phyloP scores from a whole-genome alignment of 2,888 invertebrate species.

The Watsonalla cultraria region DNA sequence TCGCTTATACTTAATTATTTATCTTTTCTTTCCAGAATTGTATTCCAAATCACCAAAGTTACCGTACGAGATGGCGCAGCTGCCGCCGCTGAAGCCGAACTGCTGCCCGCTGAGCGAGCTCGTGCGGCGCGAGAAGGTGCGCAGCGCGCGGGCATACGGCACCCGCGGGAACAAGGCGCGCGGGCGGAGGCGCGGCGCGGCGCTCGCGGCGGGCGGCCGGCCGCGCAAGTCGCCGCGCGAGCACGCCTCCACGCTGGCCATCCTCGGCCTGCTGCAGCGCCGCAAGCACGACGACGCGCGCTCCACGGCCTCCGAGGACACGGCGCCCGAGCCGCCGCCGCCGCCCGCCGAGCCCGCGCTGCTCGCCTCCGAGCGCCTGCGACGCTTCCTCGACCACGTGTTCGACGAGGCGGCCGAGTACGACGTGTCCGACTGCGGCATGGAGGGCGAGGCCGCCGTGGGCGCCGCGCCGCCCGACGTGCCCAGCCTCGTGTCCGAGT shows the following conservation, averaged over 20 bases:
- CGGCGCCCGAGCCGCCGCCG: conserved; percentile 50
- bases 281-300: conserved; percentile 69
- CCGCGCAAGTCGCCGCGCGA: conserved; percentile 92
- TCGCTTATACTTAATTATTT: background rate
- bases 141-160: conserved; percentile 59
- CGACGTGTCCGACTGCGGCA: conserved; percentile 67
- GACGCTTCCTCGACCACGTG: conserved; percentile 65
- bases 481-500: conserved; percentile 62
- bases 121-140: conserved; percentile 59
- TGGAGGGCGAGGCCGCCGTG: conserved; percentile 53
- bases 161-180: conserved; percentile 66
- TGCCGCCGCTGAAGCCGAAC: conserved; percentile 80
- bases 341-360: conserved; percentile 43
- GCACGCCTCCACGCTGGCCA: conserved; percentile 92
- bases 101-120: conserved; percentile 72
- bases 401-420: conserved; percentile 67
- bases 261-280: conserved; percentile 82
- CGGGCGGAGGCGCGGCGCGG: conserved; percentile 50
- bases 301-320: conserved; percentile 69
- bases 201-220: conserved; percentile 64
- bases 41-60: conserved; percentile 82
- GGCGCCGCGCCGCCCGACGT: conserved; percentile 62
- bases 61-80: conserved; percentile 86
- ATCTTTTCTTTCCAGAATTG: conserved; percentile 62
- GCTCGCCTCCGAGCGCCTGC: conserved; percentile 60